Conservation (phyloP, 2,888 invertebrate genomes). For the Drosophila maculinotata region DNA sequence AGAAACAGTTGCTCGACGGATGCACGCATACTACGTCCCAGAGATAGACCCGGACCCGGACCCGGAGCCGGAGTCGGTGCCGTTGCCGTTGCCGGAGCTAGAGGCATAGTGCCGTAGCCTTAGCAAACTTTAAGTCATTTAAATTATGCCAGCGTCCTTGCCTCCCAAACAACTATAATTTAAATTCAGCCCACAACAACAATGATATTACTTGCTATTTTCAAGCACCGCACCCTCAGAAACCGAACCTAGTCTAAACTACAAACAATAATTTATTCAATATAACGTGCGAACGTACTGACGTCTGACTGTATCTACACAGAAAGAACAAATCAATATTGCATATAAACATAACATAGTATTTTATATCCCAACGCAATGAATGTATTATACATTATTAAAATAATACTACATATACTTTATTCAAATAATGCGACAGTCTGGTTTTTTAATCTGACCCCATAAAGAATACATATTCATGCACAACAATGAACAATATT, state of each 20-base stretch:
- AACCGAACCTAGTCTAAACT: not conserved
- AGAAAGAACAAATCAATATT: too few relatives aligned
- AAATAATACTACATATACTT: too few relatives aligned
- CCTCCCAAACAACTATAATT: slow-evolving; percentile 55
- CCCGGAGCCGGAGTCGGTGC: too few relatives aligned
- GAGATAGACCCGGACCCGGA: slow-evolving; percentile 1
- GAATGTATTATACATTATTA: not conserved
- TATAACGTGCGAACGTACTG: slow-evolving; percentile 10
- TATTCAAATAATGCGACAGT: too few relatives aligned
- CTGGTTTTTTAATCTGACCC: too few relatives aligned
- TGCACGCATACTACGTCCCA: slow-evolving; percentile 18
- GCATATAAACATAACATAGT: too few relatives aligned
- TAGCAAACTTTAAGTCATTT: slow-evolving; percentile 51
- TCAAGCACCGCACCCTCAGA: slow-evolving; percentile 22
- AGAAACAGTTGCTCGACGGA: slow-evolving; percentile 4
- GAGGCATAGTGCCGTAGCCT: slow-evolving; percentile 34
- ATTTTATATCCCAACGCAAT: too few relatives aligned
- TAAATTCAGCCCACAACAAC: slow-evolving; percentile 60
- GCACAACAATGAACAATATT: too few relatives aligned
- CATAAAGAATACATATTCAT: too few relatives aligned
- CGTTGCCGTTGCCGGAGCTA: too few relatives aligned
- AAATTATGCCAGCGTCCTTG: slow-evolving; percentile 47
- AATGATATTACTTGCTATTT: slow-evolving; percentile 34
- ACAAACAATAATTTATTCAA: slow-evolving; percentile 47
- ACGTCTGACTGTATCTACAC: too few relatives aligned